phyloP scores from a whole-genome alignment of 2,888 invertebrate species.

The Erebia palarica region DNA sequence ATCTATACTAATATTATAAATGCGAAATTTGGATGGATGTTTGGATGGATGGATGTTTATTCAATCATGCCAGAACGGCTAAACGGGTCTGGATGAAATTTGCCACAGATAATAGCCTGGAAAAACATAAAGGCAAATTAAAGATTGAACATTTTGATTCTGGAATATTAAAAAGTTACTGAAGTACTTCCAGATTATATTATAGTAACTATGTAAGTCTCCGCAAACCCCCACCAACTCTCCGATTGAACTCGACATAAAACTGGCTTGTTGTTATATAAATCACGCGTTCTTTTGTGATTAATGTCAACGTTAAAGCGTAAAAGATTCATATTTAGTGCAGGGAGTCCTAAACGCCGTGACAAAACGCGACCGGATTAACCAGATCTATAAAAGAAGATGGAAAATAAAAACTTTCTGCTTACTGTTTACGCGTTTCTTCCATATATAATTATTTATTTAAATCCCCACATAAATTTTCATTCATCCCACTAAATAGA shows the following conservation, averaged over 20 bases:
- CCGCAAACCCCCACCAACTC: background rate
- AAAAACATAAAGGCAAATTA: too few relatives aligned
- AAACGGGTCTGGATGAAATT: too few relatives aligned
- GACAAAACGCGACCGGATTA: slow-evolving; percentile 63
- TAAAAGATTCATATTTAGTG: slow-evolving; percentile 79
- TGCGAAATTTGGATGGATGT: too few relatives aligned
- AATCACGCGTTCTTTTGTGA: slow-evolving; percentile 77
- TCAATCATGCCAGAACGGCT: too few relatives aligned
- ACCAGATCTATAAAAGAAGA: slow-evolving; percentile 62
- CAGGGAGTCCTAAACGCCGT: slow-evolving; percentile 58
- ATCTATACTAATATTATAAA: too few relatives aligned
- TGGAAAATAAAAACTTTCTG: slow-evolving; percentile 69
- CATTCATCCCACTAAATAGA: slow-evolving; percentile 51
- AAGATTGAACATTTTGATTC: too few relatives aligned
- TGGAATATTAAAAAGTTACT: too few relatives aligned
- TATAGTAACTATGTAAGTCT: too few relatives aligned
- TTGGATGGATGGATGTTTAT: too few relatives aligned
- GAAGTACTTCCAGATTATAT: background rate
- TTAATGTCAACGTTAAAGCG: slow-evolving; percentile 75
- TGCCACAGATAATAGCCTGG: too few relatives aligned
- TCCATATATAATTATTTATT: slow-evolving; percentile 69
- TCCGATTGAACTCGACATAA: slow-evolving; percentile 46
- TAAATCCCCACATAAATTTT: slow-evolving; percentile 74
- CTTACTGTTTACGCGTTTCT: slow-evolving; percentile 72
- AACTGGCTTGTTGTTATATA: slow-evolving; percentile 62